Base-by-base conservation (phyloP, 2,797 vertebrate genomes). In the Acomys russatus region DNA sequence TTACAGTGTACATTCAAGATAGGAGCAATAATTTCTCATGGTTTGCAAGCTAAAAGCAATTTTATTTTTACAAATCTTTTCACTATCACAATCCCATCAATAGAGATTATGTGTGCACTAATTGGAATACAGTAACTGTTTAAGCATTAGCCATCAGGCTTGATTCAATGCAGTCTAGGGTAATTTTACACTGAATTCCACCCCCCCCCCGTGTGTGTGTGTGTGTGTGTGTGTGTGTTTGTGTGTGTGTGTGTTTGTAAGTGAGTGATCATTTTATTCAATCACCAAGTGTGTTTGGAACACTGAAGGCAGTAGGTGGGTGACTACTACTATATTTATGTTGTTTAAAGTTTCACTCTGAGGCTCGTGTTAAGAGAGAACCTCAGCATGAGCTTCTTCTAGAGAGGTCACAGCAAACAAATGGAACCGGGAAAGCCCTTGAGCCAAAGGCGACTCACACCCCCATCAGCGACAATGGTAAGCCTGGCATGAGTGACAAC, bases 371-470 rank as follows among this genome's bases (percentile, higher is more conserved):
- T 96, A 1, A 97, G 88, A 0, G 64, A 76, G 66, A 97, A 95
- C 35, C 83, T 56, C 83, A 90, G 33, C 28, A 1, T 2, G 7
- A 93, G 93, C 86, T 20, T 92, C 84, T 96, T 82, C 0, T 90
- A 30, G 44, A 85, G 18, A 8, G 95, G 63, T 44, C 85, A 44
- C 61, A 97, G 91, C 23, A 96, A 92, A 86, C 94, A 96, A 85
- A 97, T 88, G 63, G 96, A 97, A 90, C 96, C 96, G 56, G 98
- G 98, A 66, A 97, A 98, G 77, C 99, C 99, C 98, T 98, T 98
- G 20, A 99, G 98, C 2, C 98, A 98, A 20, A 99, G 98, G 80
- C 99, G 98, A 95, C 99, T 99, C 96, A 99, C 92, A 0, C 99
- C 99, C 35, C 99, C 99, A 0, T 99, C 99, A 0, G 99, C 99